A percentile compares a stretch with the other conserved stretches of the same genome.
phyloP scores from a whole-genome alignment of 2,888 invertebrate species.

The Cephus sareptanus region DNA sequence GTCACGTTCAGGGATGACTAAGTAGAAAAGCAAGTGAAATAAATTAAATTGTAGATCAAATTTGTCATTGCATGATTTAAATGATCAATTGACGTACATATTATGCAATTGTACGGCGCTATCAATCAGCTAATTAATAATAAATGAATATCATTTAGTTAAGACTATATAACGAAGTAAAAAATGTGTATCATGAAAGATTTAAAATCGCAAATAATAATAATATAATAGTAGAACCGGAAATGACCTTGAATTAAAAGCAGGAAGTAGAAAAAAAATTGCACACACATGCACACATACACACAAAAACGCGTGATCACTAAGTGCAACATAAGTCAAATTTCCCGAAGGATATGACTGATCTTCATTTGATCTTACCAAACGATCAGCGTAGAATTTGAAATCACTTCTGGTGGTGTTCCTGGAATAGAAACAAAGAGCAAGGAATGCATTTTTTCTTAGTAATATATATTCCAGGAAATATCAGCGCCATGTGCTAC shows the following conservation, averaged over 20 bases:
- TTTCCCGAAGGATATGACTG: not conserved
- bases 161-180: not conserved
- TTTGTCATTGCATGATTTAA: not conserved
- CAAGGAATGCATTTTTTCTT: not conserved
- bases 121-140: not conserved
- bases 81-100: not conserved
- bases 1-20: not conserved
- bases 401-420: conserved; percentile 94
- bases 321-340: conserved; percentile 1
- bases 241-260: not conserved
- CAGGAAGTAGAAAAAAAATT: not conserved
- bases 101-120: not conserved
- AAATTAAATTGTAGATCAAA: not conserved
- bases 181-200: not conserved
- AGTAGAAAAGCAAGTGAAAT: not conserved
- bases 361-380: conserved; percentile 68
- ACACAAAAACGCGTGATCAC: not conserved
- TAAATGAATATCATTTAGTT: not conserved
- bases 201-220: not conserved
- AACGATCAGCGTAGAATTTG: conserved; percentile 97
- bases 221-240: not conserved
- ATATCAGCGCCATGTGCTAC: conserved; percentile 14
- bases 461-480: not conserved
- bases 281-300: conserved; percentile 7
- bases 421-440: conserved; percentile 69